These are phyloP conservation scores for Gobio gobio DNA, from an alignment of 2,113 vertebrate genomes.

Conservation along the genomic window DNA sequence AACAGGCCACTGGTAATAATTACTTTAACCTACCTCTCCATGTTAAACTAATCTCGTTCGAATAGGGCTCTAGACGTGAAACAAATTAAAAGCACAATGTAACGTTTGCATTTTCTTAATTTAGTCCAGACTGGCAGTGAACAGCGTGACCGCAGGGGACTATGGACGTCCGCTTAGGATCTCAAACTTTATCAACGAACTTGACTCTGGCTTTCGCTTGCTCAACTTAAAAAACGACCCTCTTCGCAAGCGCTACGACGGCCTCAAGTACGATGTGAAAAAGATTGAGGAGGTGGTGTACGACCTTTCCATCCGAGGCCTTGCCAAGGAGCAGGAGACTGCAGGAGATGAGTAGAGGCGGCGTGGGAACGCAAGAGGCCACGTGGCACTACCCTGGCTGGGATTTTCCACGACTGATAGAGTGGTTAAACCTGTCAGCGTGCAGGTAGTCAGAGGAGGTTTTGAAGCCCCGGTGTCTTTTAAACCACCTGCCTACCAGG, in stretches of 20 bases:
- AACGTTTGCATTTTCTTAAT: background rate
- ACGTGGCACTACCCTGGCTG: slow-evolving; percentile 47
- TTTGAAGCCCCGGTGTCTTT: slow-evolving; percentile 56
- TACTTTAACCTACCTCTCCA: too few relatives aligned
- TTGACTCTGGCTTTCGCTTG: slow-evolving; percentile 96
- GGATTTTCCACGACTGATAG: slow-evolving; percentile 57
- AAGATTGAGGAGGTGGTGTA: slow-evolving; percentile 99
- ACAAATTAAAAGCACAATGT: background rate
- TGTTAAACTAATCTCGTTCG: too few relatives aligned
- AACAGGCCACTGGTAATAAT: too few relatives aligned
- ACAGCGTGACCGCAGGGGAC: slow-evolving; percentile 96
- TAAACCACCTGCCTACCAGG: slow-evolving; percentile 15
- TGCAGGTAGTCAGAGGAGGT: slow-evolving; percentile 33
- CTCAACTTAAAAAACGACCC: slow-evolving; percentile 98
- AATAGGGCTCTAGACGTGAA: background rate
- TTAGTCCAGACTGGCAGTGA: slow-evolving; percentile 93
- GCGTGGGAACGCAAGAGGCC: slow-evolving; percentile 42
- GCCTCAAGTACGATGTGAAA: slow-evolving; percentile 97
- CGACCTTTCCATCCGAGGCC: slow-evolving; percentile 93
- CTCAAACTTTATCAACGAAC: slow-evolving; percentile 94
- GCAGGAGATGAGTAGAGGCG: slow-evolving; percentile 76
- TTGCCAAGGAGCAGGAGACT: slow-evolving; percentile 82
- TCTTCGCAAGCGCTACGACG: slow-evolving; percentile 94
- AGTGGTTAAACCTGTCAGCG: slow-evolving; percentile 53
- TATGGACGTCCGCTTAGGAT: slow-evolving; percentile 93